phyloP scores from a whole-genome alignment of 1,140 invertebrate species.

The Ceratina japonica region DNA sequence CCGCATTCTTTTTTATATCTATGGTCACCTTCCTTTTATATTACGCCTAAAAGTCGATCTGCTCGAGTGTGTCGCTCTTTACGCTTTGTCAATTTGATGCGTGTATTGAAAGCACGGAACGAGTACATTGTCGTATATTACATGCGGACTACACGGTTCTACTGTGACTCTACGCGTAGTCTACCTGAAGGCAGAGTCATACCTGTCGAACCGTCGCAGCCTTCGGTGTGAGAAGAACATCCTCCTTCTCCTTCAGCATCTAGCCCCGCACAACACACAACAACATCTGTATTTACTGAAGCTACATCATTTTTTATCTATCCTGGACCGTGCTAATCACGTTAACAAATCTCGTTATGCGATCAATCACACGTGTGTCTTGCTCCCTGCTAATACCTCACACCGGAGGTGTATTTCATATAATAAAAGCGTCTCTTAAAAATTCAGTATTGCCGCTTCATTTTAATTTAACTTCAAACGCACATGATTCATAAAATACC shows the following conservation, averaged over 20 bases:
- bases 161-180: slow-evolving; percentile 69
- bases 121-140: slow-evolving; percentile 54
- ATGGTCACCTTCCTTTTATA: too few species aligned
- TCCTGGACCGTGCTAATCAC: slow-evolving; percentile 9
- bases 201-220: slow-evolving; percentile 93
- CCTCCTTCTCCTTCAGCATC: slow-evolving; percentile 89
- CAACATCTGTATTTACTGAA: slow-evolving; percentile 59
- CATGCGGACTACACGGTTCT: slow-evolving; percentile 69
- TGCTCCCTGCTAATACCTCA: too few species aligned
- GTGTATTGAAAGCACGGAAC: slow-evolving; percentile 61
- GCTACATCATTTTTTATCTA: slow-evolving; percentile 46
- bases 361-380: too few species aligned
- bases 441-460: too few species aligned
- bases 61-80: background rate
- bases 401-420: too few species aligned
- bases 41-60: background rate
- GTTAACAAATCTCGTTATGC: too few species aligned
- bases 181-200: slow-evolving; percentile 78
- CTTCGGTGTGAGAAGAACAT: slow-evolving; percentile 91
- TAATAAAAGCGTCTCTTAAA: too few species aligned
- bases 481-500: too few species aligned
- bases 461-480: too few species aligned
- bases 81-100: slow-evolving; percentile 44
- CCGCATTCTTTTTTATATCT: too few species aligned
- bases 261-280: slow-evolving; percentile 80